phyloP scores from a whole-genome alignment of 2,888 invertebrate genomes.

The Ornithoptera alexandrae region DNA sequence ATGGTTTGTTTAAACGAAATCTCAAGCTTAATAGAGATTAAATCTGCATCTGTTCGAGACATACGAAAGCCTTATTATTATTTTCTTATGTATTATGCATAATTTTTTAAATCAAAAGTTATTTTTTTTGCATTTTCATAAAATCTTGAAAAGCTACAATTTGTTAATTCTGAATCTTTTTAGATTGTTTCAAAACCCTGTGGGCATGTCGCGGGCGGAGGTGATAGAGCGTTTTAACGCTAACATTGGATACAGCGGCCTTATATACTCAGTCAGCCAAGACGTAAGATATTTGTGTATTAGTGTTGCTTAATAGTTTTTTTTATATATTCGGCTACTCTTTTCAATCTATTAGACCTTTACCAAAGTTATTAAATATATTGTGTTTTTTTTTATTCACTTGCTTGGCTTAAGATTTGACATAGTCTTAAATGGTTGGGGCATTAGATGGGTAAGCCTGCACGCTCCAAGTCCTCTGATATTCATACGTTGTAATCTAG shows the following conservation, averaged over 20 bases:
- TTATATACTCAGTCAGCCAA: constrained; percentile 96
- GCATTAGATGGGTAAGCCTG: no score
- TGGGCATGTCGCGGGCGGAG: constrained; percentile 81
- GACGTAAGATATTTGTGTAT: constrained; percentile 84
- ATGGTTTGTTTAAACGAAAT: no score
- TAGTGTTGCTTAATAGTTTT: background rate
- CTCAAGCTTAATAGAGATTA: no score
- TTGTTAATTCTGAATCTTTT: background rate
- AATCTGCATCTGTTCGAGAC: no score
- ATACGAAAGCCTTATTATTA: no score
- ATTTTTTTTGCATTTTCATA: background rate
- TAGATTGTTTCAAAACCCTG: constrained; percentile 81
- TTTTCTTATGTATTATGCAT: no score
- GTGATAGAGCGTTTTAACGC: constrained; percentile 97
- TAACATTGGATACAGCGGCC: constrained; percentile 98
- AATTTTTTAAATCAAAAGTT: no score
- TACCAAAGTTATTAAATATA: constrained; percentile 34
- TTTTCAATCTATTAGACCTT: constrained; percentile 19
- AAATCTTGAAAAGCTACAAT: background rate
- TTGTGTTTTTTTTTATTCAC: background rate
- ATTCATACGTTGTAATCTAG: no score
- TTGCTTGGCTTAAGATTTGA: no score
- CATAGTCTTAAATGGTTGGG: no score
- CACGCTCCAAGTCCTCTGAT: no score
- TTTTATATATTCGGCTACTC: no score